phyloP scores from a whole-genome alignment of 2,797 vertebrate species.

The Pelodytes ibericus region DNA sequence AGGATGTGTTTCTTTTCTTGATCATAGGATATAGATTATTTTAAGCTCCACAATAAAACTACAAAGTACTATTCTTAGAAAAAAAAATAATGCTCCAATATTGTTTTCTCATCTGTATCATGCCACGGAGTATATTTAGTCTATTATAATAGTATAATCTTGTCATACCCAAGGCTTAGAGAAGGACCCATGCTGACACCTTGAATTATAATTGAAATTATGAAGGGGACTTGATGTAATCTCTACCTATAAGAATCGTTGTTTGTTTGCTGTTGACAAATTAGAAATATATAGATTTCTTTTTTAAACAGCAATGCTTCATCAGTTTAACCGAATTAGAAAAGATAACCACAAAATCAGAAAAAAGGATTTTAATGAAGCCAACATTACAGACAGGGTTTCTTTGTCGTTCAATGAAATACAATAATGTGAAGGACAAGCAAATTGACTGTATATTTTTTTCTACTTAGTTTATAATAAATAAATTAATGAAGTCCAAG shows the following conservation, averaged over 20 bases:
- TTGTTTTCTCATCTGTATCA: no score
- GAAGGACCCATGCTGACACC: conserved; percentile 40
- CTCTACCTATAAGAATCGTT: conserved; percentile 33
- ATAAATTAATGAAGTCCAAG: no score
- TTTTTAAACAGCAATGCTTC: conserved; percentile 39
- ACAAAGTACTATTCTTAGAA: conserved; percentile 50
- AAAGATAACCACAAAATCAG: conserved; percentile 2
- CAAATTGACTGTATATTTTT: not conserved
- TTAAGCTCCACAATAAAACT: conserved; percentile 6
- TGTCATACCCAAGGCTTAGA: conserved; percentile 39
- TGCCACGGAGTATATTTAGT: conserved; percentile 34
- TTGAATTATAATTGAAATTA: conserved; percentile 48
- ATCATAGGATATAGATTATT: conserved; percentile 49
- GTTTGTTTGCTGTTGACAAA: conserved; percentile 32
- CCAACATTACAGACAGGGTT: not conserved
- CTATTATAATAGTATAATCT: conserved; percentile 37
- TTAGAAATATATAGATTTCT: conserved; percentile 44
- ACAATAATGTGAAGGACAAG: not conserved
- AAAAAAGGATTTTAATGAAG: not conserved
- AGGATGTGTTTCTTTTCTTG: conserved; percentile 58
- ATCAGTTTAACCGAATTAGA: conserved; percentile 36
- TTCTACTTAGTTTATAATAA: no score
- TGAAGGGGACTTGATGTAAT: conserved; percentile 37
- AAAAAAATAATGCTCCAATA: no score
- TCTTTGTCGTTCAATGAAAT: not conserved